phyloP scores from a whole-genome alignment of 1,140 invertebrate species.

The Pseudoatta argentina region DNA sequence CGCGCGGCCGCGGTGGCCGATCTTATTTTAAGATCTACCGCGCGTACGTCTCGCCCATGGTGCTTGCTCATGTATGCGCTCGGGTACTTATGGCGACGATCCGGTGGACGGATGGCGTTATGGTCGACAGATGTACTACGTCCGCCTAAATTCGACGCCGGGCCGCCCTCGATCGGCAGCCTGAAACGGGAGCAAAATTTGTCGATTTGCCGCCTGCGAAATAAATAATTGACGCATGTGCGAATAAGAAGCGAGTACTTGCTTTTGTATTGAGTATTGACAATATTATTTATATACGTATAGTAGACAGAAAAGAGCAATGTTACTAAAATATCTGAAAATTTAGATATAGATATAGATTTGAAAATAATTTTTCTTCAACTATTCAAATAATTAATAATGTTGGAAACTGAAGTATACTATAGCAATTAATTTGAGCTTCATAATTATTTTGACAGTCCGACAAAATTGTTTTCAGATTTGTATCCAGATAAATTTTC shows the following conservation, averaged over 20 bases:
- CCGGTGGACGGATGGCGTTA: conserved; percentile 73
- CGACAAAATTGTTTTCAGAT: too few relatives aligned
- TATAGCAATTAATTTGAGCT: too few relatives aligned
- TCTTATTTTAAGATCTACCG: conserved; percentile 82
- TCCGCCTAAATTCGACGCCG: conserved; percentile 70
- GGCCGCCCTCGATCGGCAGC: conserved; percentile 36
- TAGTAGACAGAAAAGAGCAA: too few relatives aligned
- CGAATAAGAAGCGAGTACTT: neutral
- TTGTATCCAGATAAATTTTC: too few relatives aligned
- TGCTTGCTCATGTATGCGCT: conserved; percentile 39
- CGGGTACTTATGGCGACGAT: conserved; percentile 70
- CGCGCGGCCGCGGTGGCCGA: conserved; percentile 81
- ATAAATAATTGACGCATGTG: conserved; percentile 33
- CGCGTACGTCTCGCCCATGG: conserved; percentile 52
- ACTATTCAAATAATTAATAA: too few relatives aligned
- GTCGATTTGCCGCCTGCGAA: conserved; percentile 1
- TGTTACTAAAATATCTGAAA: too few relatives aligned
- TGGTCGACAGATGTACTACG: conserved; percentile 75
- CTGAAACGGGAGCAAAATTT: neutral
- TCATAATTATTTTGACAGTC: too few relatives aligned
- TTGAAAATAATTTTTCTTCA: too few relatives aligned
- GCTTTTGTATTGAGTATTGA: neutral
- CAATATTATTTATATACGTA: neutral
- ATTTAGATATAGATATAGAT: too few relatives aligned
- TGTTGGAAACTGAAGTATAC: too few relatives aligned